Base-by-base conservation (phyloP, 2,797 vertebrate species). In the Chrysolophus pictus region DNA sequence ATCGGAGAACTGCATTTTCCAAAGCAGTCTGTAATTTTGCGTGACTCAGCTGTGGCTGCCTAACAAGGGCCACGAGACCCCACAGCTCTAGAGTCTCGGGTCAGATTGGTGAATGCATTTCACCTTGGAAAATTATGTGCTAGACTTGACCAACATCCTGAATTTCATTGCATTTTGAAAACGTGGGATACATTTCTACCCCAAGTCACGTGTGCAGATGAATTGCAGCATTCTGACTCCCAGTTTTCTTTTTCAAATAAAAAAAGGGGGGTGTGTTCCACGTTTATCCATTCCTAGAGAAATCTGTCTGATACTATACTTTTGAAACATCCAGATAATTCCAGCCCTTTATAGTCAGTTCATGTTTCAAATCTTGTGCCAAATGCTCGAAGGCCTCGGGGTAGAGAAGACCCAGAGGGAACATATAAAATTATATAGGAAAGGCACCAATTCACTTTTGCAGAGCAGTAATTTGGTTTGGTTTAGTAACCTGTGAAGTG, bases 401-500 rank as follows among this genome's bases (percentile, higher is more conserved):
- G 39, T n/a, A 84, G 64, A 90, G 90, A 89, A 93, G 80, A 93
- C 90, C 77, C 80, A 83, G 80, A 91, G 90, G 86, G 85, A 93
- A 91, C 72, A 90, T 55, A 84, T 78, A 94, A 96, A 96, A 96
- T 95, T 94, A 96, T 87, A 96, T 84, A 95, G 96, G 80, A 96
- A 95, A 95, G 92, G 84, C 90, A 95, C 49, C 94, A 91, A 95
- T 97, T 96, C 94, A 88, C 67, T 94, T 91, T 88, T 42, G 28
- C 96, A 93, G 88, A 95, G 96, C 88, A 93, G 95, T 93, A 92
- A 95, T 96, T 96, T 96, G 79, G 86, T 83, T 97, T 93, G 87
- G 85, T 95, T 96, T 96, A 93, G 93, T 93, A 95, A 95, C 88
- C 90, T 95, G 90, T 95, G 90, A 95, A 97, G 86, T 94, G 84